Evolutionary conservation across 2,113 vertebrate genomes (phyloP).

Genomic region (Oryzias melastigma): DNA sequence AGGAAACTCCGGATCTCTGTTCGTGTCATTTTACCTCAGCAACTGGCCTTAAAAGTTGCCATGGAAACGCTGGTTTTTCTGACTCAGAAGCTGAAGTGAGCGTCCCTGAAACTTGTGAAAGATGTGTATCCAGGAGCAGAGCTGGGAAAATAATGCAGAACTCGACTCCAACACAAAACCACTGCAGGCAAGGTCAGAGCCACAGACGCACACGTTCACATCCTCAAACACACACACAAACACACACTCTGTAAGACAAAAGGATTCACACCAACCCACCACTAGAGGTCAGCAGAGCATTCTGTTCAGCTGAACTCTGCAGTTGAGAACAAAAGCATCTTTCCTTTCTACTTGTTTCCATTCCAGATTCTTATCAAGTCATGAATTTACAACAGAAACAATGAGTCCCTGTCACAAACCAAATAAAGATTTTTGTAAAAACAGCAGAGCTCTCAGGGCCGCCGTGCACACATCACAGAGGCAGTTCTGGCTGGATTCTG

Average conservation of each 20-base stretch:
- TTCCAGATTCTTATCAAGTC: no score
- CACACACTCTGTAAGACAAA: neutral
- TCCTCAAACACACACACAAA: neutral
- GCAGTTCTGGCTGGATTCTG: no score
- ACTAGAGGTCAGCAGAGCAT: conserved; percentile 55
- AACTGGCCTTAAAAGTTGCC: conserved; percentile 70
- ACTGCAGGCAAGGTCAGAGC: conserved; percentile 60
- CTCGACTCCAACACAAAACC: conserved; percentile 40
- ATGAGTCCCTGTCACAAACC: no score
- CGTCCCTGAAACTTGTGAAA: conserved; percentile 73
- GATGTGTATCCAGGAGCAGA: conserved; percentile 59
- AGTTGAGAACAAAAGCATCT: neutral
- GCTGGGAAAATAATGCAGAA: conserved; percentile 46
- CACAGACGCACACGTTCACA: neutral
- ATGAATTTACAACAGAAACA: no score
- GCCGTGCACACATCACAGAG: no score
- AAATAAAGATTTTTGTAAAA: no score
- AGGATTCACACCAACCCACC: conserved; percentile 12
- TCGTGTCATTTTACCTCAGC: conserved; percentile 27
- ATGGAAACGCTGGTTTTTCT: conserved; percentile 58
- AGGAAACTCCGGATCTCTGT: conserved; percentile 36
- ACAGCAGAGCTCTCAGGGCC: no score
- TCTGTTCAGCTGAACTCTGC: conserved; percentile 5
- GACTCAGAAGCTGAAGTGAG: conserved; percentile 63
- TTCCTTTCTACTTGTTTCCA: neutral